Base-by-base conservation (phyloP, 2,113 vertebrate species). In the Rhabdornis inornatus region DNA sequence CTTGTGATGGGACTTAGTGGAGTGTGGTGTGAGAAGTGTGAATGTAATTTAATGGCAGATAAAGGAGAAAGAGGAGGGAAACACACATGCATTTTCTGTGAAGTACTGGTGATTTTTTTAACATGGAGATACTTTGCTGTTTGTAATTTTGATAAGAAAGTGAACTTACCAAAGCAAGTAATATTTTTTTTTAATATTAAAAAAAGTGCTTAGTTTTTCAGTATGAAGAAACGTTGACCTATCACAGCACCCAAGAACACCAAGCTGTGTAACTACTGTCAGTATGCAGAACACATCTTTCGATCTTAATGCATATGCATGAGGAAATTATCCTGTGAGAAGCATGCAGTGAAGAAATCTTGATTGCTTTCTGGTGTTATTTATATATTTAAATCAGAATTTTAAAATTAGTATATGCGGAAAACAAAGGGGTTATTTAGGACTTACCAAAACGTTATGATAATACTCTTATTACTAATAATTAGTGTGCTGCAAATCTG, bases 291-390 rank as follows among this genome's bases (percentile, higher is more conserved):
- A 71, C 28, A 33, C 5, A 3, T 89, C 49, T 75, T 89, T 79
- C 79, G 23, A 28, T 71, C 37, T 20, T 78, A 79, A 90, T 94
- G 56, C 65, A 82, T 94, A 95, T 94, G 83, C 65, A 87, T 94
- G 87, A 94, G 80, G 56, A 95, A 93, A 91, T 92, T 75, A 89
- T 49, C 52, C 60, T 66, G 52, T 7, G 44, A 92, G 76, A 87
- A 31, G 64, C 30, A 87, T 33, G 31, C n/a, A 87, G 81, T 50
- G 57, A 94, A 84, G 76, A 78, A 83, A 84, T 61, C 61, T 84
- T 84, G 87, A 94, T 94, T 95, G 53, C 91, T 94, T 91, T 96
- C 61, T 94, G n/a, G 15, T 65, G 78, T 91, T 91, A 87, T 82
- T 83, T 92, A 68, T 91, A 37, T 72, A 89, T 95, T 92, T 94